Evolutionary conservation across 2,113 vertebrate species (phyloP).

Genomic region (Trogon melanurus): DNA sequence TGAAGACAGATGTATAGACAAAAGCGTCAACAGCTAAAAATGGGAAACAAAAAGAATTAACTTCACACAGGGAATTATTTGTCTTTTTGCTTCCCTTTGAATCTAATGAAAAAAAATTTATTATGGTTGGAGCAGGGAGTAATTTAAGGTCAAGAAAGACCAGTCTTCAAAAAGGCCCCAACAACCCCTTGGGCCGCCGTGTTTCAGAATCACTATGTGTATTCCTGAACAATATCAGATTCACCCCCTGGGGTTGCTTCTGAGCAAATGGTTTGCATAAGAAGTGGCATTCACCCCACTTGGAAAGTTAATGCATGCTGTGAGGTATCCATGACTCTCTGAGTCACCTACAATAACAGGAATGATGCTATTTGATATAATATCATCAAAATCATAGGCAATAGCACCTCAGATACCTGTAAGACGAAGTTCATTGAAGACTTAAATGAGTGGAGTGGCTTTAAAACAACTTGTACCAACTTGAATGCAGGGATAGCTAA

Average conservation of each 20-base stretch:
- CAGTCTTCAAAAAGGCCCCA: not conserved
- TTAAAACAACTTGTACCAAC: not conserved
- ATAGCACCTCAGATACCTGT: not conserved
- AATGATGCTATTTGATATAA: not conserved
- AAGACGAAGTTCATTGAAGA: not conserved
- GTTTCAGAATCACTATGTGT: not conserved
- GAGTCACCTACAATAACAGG: not conserved
- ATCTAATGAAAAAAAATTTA: not conserved
- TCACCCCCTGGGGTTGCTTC: not conserved
- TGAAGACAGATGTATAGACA: not conserved
- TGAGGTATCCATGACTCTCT: not conserved
- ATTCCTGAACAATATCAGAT: not conserved
- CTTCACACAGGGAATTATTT: not conserved
- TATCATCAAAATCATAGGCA: not conserved
- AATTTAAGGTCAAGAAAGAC: not conserved
- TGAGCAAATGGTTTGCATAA: not conserved
- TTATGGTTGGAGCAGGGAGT: not conserved
- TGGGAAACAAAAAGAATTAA: not conserved
- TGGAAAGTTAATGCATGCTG: accelerated
- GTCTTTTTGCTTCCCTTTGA: not conserved
- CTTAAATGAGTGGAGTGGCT: not conserved
- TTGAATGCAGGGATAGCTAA: not conserved
- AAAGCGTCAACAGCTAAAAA: not conserved
- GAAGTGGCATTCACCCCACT: not conserved
- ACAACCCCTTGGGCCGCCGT: not conserved